Percentiles rank a stretch among this genome's conserved stretches.
Conservation (phyloP, 2,113 vertebrate genomes). For the Bubo scandiacus region DNA sequence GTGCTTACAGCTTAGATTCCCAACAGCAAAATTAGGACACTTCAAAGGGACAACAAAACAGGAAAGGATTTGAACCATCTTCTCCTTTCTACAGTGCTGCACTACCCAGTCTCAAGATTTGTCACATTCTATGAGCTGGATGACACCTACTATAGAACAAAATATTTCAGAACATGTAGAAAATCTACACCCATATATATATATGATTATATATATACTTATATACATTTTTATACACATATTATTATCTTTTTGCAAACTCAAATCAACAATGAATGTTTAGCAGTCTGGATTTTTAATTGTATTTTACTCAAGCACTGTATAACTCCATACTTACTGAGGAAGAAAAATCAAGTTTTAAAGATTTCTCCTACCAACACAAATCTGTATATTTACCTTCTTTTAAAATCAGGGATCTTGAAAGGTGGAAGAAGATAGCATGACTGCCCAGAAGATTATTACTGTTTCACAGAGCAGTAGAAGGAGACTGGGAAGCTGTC, state of each 20-base stretch:
- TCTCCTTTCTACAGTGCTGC: background rate
- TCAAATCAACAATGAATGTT: background rate
- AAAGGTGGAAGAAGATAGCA: background rate
- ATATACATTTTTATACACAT: background rate
- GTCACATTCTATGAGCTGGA: background rate
- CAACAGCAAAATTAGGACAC: background rate
- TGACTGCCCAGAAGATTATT: background rate
- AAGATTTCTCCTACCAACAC: background rate
- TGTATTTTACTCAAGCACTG: background rate
- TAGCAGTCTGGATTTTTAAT: background rate
- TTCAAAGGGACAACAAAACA: fast-evolving
- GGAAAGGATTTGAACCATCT: background rate
- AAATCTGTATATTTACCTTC: background rate
- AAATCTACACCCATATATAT: background rate
- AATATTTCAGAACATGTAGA: background rate
- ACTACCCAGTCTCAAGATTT: background rate
- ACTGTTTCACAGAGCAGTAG: background rate
- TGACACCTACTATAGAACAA: background rate
- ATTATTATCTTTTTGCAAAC: background rate
- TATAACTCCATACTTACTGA: background rate
- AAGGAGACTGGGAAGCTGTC: background rate
- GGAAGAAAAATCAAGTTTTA: background rate
- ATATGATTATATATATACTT: background rate
- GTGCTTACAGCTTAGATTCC: background rate
- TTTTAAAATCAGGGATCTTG: background rate